Evolutionary conservation across 2,888 invertebrate genomes (phyloP), one percentile per base, ranked within the genome.

Genomic region (Drosophila paranaensis): DNA sequence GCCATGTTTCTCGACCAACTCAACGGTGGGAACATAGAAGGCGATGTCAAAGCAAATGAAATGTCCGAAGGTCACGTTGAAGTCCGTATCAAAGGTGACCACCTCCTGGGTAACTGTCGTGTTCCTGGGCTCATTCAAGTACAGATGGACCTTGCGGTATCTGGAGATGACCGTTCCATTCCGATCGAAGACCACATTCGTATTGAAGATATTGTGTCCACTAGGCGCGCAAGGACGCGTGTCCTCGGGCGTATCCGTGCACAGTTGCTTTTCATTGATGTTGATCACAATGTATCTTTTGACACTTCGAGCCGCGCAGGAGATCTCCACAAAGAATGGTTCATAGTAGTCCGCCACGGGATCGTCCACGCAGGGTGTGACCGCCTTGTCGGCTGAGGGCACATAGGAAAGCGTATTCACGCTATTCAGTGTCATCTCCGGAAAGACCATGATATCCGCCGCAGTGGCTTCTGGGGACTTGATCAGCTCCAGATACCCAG

Each of bases 41-140:
- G 97, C 91, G 10, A 97, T 94, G 90, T 98, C 98, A 90, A 97
- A 97, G 92, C 97, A 97, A 54, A 95, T 95, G 90, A 96, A 95
- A 77, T 96, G 95, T 0, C 97, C 97, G 90, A 97, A 97, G 9
- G 94, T 95, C 0, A 96, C 95, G 16, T 95, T 95, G 86, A 97
- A 97, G 91, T 97, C 97, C 0, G 97, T 96, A 2, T 91, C 92
- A 85, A 97, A 97, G 6, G 94, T 91, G 0, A 95, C 94, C 2
- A 94, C 79, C 54, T 96, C 95, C 0, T 95, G 93, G 0, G 92
- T 90, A 6, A 93, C 91, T 0, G 95, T 93, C 33, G 90, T 92
- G 74, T 95, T 94, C 72, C 94, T 93, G 9, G 92, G 91, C 57
- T 93, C 76, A 39, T 54, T 54, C n/a, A 54, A 90, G 94, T 94